Percentiles rank a stretch among this genome's conserved stretches.
Conservation (phyloP, 2,113 vertebrate genomes). For the Nycticebus coucang region DNA sequence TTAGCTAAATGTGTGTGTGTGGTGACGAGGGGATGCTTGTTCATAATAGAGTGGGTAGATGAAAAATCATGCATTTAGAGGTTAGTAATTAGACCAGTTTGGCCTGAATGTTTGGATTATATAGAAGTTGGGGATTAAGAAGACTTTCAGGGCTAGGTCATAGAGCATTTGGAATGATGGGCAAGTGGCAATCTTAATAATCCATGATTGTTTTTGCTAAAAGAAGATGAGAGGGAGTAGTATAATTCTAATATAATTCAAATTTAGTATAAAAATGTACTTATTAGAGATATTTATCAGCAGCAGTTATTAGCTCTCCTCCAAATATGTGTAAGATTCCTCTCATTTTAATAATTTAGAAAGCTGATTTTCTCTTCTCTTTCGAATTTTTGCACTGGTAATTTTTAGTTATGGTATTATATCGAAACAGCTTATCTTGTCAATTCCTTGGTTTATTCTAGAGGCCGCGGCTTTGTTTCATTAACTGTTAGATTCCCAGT, state of each 20-base stretch:
- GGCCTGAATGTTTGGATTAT: background rate
- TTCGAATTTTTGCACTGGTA: background rate
- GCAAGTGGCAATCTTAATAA: background rate
- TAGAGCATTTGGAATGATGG: background rate
- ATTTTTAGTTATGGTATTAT: background rate
- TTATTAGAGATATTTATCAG: background rate
- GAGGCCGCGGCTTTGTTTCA: background rate
- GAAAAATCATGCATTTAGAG: background rate
- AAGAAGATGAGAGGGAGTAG: background rate
- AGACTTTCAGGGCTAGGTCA: background rate
- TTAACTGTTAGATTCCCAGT: background rate
- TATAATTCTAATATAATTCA: background rate
- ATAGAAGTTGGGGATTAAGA: background rate
- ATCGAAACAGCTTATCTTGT: background rate
- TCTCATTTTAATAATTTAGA: background rate
- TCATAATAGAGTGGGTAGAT: background rate
- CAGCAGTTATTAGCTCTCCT: background rate
- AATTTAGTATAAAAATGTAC: slow-evolving; percentile 1
- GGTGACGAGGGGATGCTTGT: background rate
- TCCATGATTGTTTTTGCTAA: background rate
- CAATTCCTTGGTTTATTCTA: background rate
- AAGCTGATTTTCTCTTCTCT: background rate
- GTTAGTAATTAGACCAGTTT: background rate
- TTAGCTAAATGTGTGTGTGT: background rate
- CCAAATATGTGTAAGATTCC: background rate